Base-by-base conservation (phyloP, 2,888 invertebrate genomes). In the Pammene fasciana region DNA sequence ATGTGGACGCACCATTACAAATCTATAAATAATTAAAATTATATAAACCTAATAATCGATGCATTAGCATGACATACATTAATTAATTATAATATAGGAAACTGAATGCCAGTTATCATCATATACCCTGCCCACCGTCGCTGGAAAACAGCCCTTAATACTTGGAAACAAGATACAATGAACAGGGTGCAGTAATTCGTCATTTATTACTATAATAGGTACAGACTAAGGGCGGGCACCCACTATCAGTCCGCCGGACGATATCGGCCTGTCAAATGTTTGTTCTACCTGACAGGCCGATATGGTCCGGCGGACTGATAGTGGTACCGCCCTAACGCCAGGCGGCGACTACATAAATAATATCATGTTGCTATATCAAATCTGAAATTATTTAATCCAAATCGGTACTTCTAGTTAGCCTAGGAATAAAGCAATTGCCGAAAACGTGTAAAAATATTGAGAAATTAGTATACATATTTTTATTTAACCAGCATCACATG, bases 11-110 rank as follows among this genome's bases (percentile, higher is more conserved):
- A n/a, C 18, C 62, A 52, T 62, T 59, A 64, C 36, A 68, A 64
- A 52, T 50, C 50, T 68, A 68, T 68, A 68, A 68, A 68, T 68
- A 68, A 68, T 68, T 65, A 68, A 59, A 67, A 68, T 59, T 52
- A 64, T 52, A 68, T 50, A 65, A 57, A 68, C 64, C 52, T 68
- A 68, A 59, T 64, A 68, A 68, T 68, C 64, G 57, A 68, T 59
- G 64, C 68, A 52, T 8, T 16, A 56, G 56, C 57, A 65, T 65
- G 59, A 36, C 60, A 38, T 67, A 55, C 18, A 55, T 50, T 59
- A 68, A 65, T 68, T 64, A 62, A 68, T 68, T 68, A 64, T 50
- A 64, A 7, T 66, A 67, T 46, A 52, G 68, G 68, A 14, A 68
- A 65, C 68, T 68, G 68, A 68, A 68, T 68, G 57, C 68, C 68